A percentile compares a stretch with the other conserved stretches of the same genome.
These are phyloP conservation scores for Drosophila gunungcola DNA, from an alignment of 1,140 invertebrate species.

Conservation along the genomic window DNA sequence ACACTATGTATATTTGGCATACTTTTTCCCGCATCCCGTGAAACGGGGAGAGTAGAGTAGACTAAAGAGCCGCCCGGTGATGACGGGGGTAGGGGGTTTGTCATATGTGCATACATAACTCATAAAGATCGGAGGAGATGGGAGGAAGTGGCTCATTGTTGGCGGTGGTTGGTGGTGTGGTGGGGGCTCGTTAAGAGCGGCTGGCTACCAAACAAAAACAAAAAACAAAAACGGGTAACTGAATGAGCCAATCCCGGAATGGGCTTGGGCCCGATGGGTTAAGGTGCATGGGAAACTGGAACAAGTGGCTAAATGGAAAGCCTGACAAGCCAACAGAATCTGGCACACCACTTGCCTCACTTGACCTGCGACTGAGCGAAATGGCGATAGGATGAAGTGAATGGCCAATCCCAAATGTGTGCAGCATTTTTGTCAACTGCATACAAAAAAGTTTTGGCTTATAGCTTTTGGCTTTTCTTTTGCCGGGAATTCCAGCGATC, in stretches of 20 bases:
- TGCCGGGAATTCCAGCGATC: constrained; percentile 7
- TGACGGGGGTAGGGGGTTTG: constrained; percentile 18
- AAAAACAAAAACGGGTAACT: constrained; percentile 21
- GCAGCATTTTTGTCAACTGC: constrained; percentile 65
- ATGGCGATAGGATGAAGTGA: constrained; percentile 56
- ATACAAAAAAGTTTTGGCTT: constrained; percentile 14
- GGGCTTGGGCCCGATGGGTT: constrained; percentile 72
- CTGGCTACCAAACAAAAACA: constrained; percentile 30
- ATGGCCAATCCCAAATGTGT: constrained; percentile 61
- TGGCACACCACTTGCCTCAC: constrained; percentile 80
- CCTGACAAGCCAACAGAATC: constrained; percentile 71
- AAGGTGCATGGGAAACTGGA: constrained; percentile 83
- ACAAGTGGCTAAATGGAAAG: constrained; percentile 79
- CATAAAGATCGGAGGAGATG: constrained; percentile 54
- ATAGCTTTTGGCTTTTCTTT: constrained; percentile 22
- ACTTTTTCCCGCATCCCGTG: constrained; percentile 46
- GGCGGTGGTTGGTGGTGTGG: constrained; percentile 10
- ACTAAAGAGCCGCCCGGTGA: constrained; percentile 2
- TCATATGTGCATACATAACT: constrained; percentile 77
- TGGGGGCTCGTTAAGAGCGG: constrained; percentile 40
- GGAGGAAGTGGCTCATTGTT: constrained; percentile 30
- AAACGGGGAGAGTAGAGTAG: constrained; percentile 31
- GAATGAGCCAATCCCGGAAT: constrained; percentile 61
- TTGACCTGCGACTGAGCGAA: constrained; percentile 53
- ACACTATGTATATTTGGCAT: constrained; percentile 54